phyloP scores from a whole-genome alignment of 2,888 invertebrate species.

The Parnassius apollo region DNA sequence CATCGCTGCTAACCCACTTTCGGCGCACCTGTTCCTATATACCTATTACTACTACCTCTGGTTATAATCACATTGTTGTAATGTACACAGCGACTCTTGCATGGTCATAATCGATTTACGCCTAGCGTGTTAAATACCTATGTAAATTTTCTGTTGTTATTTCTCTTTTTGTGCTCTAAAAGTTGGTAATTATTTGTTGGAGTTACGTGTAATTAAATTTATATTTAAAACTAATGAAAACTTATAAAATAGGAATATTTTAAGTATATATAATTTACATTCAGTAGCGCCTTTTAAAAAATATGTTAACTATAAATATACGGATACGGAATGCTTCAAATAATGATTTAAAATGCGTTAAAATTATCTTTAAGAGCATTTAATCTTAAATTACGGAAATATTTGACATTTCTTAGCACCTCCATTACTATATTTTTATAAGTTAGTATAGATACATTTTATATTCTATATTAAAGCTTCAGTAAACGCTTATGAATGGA shows the following conservation, averaged over 20 bases:
- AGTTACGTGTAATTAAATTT: neutral
- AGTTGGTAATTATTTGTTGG: slow-evolving; percentile 4
- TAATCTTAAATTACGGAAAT: too few relatives aligned
- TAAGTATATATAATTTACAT: neutral
- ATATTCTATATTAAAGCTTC: slow-evolving; percentile 70
- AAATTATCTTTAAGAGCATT: too few relatives aligned
- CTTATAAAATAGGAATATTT: too few relatives aligned
- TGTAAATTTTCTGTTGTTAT: slow-evolving; percentile 7
- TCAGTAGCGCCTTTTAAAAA: neutral
- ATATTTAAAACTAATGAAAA: too few relatives aligned
- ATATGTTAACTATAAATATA: too few relatives aligned
- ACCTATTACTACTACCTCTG: neutral
- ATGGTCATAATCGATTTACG: slow-evolving; percentile 29
- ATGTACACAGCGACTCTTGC: slow-evolving; percentile 17
- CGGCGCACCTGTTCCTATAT: slow-evolving; percentile 36
- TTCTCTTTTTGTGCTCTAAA: neutral
- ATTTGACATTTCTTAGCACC: slow-evolving; percentile 35
- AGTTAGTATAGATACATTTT: slow-evolving; percentile 46
- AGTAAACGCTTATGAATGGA: slow-evolving; percentile 59
- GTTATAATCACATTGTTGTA: slow-evolving; percentile 1
- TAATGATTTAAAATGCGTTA: too few relatives aligned
- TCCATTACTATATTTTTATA: slow-evolving; percentile 25
- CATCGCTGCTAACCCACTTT: slow-evolving; percentile 44
- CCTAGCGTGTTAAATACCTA: slow-evolving; percentile 26
- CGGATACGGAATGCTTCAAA: too few relatives aligned